A percentile compares a stretch with the other conserved stretches of the same genome.
Conservation (phyloP, 2,113 vertebrate genomes). For the Pomatorhinus ruficollis region DNA sequence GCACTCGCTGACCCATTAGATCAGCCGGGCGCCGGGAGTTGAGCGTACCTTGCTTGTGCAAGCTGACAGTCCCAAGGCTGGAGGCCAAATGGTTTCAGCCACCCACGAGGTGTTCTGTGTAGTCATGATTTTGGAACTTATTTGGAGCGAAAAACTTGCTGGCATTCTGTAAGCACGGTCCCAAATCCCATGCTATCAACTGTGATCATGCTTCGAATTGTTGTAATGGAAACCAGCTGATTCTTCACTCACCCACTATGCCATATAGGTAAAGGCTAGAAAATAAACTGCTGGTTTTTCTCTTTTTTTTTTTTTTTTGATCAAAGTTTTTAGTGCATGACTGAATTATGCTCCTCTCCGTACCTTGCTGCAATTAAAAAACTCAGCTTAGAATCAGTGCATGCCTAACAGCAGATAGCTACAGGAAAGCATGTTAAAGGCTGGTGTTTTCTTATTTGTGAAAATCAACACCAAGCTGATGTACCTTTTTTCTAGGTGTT, state of each 20-base stretch:
- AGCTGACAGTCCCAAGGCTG: slow-evolving; percentile 4
- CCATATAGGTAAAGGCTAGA: background rate
- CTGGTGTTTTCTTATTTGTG: background rate
- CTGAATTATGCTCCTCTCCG: background rate
- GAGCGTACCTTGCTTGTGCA: background rate
- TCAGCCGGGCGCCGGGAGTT: background rate
- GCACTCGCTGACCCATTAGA: background rate
- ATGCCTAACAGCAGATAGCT: background rate
- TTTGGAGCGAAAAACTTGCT: background rate
- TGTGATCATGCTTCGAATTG: background rate
- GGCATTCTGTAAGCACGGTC: background rate
- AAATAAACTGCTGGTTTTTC: background rate
- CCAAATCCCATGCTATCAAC: background rate
- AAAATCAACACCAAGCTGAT: background rate
- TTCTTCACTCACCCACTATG: background rate
- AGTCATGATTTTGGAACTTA: slow-evolving; percentile 33
- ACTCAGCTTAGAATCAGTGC: background rate
- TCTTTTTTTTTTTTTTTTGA: background rate
- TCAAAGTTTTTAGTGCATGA: background rate
- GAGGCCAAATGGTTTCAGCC: slow-evolving; percentile 50
- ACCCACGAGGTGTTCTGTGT: slow-evolving; percentile 39
- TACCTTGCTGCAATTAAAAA: background rate
- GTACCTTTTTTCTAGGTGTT: background rate
- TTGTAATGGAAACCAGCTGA: background rate
- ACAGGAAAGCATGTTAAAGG: background rate